Conservation (phyloP, 2,888 invertebrate species). For the Lasioglossum figueresi region DNA sequence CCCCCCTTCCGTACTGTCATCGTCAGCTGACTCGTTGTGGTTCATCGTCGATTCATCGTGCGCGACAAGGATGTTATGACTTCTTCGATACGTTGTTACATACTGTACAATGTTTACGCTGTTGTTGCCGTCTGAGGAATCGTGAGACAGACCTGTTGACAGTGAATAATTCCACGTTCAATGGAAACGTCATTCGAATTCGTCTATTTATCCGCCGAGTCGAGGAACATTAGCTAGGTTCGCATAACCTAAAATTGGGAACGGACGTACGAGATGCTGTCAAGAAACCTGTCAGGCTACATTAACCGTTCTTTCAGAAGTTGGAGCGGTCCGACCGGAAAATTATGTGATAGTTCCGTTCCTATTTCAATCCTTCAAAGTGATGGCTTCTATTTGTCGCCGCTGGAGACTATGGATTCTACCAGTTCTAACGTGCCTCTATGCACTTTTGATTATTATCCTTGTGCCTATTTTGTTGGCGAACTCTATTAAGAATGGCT, state of each 20-base stretch:
- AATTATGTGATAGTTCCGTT: conserved; percentile 71
- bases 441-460: conserved; percentile 92
- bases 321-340: conserved; percentile 11
- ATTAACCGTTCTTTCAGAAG: conserved; percentile 4
- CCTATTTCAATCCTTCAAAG: conserved; percentile 46
- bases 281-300: background rate
- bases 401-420: conserved; percentile 95
- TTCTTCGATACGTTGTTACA: conserved; percentile 20
- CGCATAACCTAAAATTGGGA: conserved; percentile 30
- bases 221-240: background rate
- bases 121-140: background rate
- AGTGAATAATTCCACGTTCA: background rate
- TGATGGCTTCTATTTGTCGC: conserved; percentile 81
- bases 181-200: conserved; percentile 12
- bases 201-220: background rate
- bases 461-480: conserved; percentile 93
- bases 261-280: background rate
- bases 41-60: conserved; percentile 61
- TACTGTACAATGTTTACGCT: conserved; percentile 27
- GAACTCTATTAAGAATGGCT: conserved; percentile 92
- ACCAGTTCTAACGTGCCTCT: conserved; percentile 91
- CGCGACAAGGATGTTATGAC: conserved; percentile 47
- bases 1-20: conserved; percentile 61
- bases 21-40: conserved; percentile 66
- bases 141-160: background rate